Evolutionary conservation across 2,888 invertebrate genomes (phyloP).

Genomic region (Lycophotia porphyrea): DNA sequence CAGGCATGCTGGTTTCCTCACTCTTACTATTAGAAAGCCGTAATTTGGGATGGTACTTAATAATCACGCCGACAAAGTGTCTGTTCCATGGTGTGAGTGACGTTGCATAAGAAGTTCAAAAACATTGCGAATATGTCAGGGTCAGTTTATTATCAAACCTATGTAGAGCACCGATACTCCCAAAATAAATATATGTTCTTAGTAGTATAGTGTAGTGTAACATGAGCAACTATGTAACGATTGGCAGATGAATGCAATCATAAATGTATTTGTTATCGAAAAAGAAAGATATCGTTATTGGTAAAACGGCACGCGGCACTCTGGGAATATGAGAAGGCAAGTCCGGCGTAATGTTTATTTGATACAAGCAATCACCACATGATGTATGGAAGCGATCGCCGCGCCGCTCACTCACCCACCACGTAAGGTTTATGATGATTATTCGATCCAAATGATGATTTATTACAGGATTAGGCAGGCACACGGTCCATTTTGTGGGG

Average conservation of each 20-base stretch:
- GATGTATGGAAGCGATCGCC: conserved; percentile 82
- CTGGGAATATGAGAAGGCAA: conserved; percentile 80
- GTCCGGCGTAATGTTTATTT: conserved; percentile 87
- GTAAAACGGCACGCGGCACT: conserved; percentile 77
- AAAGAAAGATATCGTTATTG: conserved; percentile 82
- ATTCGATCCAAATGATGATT: conserved; percentile 89
- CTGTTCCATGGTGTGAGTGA: not conserved
- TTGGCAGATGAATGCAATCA: conserved; percentile 74
- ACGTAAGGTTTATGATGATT: conserved; percentile 87
- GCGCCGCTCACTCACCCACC: conserved; percentile 72
- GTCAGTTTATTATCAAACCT: not conserved
- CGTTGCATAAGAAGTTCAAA: not conserved
- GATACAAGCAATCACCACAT: conserved; percentile 88
- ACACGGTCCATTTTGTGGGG: conserved; percentile 85
- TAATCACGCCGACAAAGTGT: not conserved
- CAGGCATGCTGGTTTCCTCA: too few relatives aligned
- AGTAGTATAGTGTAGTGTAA: conserved; percentile 1
- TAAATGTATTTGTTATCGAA: conserved; percentile 79
- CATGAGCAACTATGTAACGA: conserved; percentile 21
- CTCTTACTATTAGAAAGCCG: too few relatives aligned
- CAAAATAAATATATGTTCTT: not conserved
- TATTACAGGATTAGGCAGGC: conserved; percentile 87
- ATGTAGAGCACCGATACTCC: not conserved
- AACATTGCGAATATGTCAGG: not conserved
- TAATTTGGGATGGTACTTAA: too few relatives aligned